Evolutionary conservation across 2,888 invertebrate genomes (phyloP), one percentile per base, ranked within the genome.

Genomic region (Hemithea aestivaria): DNA sequence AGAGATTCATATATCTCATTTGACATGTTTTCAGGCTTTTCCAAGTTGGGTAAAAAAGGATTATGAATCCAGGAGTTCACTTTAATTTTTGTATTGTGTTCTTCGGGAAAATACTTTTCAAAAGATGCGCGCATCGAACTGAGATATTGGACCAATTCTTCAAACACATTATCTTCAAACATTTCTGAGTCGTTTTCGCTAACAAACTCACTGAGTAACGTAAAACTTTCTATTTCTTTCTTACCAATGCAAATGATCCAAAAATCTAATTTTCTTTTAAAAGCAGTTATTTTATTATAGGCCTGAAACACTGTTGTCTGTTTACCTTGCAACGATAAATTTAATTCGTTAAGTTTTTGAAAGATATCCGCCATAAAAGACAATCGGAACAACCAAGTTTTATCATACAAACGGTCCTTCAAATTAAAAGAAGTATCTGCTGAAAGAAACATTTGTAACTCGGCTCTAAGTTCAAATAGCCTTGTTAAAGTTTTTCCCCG

Each of bases 81-180:
- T 56, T 53, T 55, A n/a, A 51, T 53, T 54, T 51, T 50, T 55
- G 44, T 53, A 48, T 53, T 53, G 22, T 51, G 56, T 53, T 55
- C 51, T 51, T 53, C 52, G 37, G 57, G 51, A 57, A 56, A 58
- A 26, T 26, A 2, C 26, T 26, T 26, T 11, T 53, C 45, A 54
- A 58, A 58, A 53, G 51, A 58, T 55, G 51, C 52, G 49, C 55
- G 56, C 47, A 56, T 43, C 36, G 48, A 43, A 53, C 2, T 52
- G 48, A 54, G 51, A 53, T 50, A 53, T 54, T 54, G 51, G 47
- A 53, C 49, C 47, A 55, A 55, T 49, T 56, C 48, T 60, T 58
- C 48, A 51, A 56, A 56, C 26, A 58, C 38, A 51, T 29, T 10
- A 29, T 29, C 29, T 29, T 56, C 37, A 45, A 51, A 53, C 44